Base-by-base conservation (phyloP, 1,140 invertebrate species). In the Akabosia matsudoensis region DNA sequence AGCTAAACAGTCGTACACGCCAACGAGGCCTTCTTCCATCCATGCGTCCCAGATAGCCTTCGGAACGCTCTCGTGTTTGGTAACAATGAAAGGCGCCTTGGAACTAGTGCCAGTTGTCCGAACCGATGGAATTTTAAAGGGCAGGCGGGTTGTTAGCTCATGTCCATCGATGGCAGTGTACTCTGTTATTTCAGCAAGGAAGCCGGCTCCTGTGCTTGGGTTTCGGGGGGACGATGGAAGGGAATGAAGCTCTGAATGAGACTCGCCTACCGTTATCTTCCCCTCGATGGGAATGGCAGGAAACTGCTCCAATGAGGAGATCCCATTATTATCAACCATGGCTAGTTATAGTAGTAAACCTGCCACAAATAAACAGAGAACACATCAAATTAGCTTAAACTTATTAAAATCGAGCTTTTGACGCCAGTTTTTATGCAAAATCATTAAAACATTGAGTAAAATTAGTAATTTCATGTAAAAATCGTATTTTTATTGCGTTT, bases 41-140 rank as follows among this genome's bases (percentile, higher is more conserved):
- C 74, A 73, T 16, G 78, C 31, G 22, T 74, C 72, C 76, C 75
- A 79, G 26, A 77, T 10, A n/a, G 75, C 76, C 33, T 77, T 76
- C 61, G 14, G 2, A 70, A 74, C 22, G 54, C 28, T 26, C 37
- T 26, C 0, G 33, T 34, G 28, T 70, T 45, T 37, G 1, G 14
- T 33, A 31, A 52, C 26, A 1, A 72, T 33, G 16, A 72, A 73
- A 33, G 22, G 16, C 30, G 13, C 16, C 14, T 30, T 51, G 7
- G 1, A 10, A 4, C 18, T 24, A 0, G 34, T 13, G 7, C 7
- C 7, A 10, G 37, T 45, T 0, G 37, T 28, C 30, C 33, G n/a
- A 30, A 61, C 33, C 0, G 72, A 64, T 16, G 75, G 64, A 26
- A 71, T 76, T 30, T 67, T 67, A 30, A 67, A 67, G 22, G 61